Evolutionary conservation across 2,888 invertebrate genomes (phyloP), one percentile per base, ranked within the genome.

Genomic region (Chalcis sispes): DNA sequence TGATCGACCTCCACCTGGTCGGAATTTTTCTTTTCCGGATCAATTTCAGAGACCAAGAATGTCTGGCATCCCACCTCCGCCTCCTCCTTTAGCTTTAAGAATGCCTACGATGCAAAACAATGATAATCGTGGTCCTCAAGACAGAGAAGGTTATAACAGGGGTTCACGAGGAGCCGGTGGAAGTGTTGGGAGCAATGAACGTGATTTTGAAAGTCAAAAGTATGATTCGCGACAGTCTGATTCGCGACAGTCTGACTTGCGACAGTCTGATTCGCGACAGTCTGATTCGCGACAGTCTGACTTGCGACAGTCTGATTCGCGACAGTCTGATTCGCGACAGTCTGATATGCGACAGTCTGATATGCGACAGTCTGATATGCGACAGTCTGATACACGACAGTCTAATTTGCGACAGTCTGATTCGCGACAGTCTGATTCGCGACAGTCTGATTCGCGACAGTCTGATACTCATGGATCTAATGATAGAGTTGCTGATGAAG

Each of bases 401-500:
- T n/a, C n/a, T n/a, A n/a, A n/a, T n/a, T n/a, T n/a, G n/a, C n/a
- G n/a, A n/a, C n/a, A n/a, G n/a, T n/a, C n/a, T n/a, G n/a, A n/a
- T n/a, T n/a, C n/a, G n/a, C n/a, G n/a, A n/a, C n/a, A 18, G 58
- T 58, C 7, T 15, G n/a, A 58, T 10, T 54, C 13, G 27, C 8
- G n/a, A 10, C 15, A 54, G 18, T 5, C 10, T 27, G 23, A 54
- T 54, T 10, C 8, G 54, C 10, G 29, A n/a, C 5, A 36, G 10
- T 54, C 48, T 40, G 25, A 18, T 10, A n/a, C 54, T 7, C 7
- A 27, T 10, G 20, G 20, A 36, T 3, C n/a, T n/a, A 58, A 54
- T 2, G 66, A 50, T 18, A 52, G 18, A 40, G 27, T 54, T n/a
- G 27, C 20, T 29, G 89, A 90, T 20, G 89, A 90, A 1, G 92